Evolutionary conservation across 2,113 vertebrate genomes (phyloP), one percentile per base, ranked within the genome.

Genomic region (Pangasianodon gigas): DNA sequence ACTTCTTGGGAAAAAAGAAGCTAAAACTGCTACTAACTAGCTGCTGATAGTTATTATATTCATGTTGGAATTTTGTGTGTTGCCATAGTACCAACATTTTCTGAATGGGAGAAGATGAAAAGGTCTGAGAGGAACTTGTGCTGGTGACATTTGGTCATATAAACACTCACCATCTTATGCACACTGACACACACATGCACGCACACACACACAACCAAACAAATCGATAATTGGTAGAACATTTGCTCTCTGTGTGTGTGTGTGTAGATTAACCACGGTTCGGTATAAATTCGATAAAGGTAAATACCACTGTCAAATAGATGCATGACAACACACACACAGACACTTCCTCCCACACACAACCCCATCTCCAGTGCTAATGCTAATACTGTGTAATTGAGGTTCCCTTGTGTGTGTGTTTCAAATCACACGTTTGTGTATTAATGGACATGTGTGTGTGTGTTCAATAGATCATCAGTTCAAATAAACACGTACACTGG

Each of bases 231-330:
- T 3, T 60, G 58, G 58, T 60, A 60, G 21, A 60, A 60, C 18
- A 60, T 60, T 60, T 58, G n/a, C 58, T 56, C 46, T 77, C 62
- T 87, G 85, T 88, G 37, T 62, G 52, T 52, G 75, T 83, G 75
- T 77, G 71, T 58, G 21, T 26, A 24, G 81, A 58, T 16, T 41
- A n/a, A 41, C 52, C 14, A 41, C 48, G 4, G 52, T 56, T 56
- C 54, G 0, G 81, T 84, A n/a, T 60, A 84, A 84, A 84, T 84
- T 56, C 29, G 16, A 84, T 84, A 84, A 84, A 84, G 19, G n/a
- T 58, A 60, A 84, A 84, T 60, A 37, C 29, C 54, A 51, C 81
- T 84, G n/a, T 37, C 81, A 83, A 58, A 24, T 14, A 83, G 81
- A 83, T 83, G 51, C 81, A 83, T 83, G 52, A 58, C n/a, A 18